Conservation (phyloP, 2,113 vertebrate genomes). For the Tamias sibiricus region DNA sequence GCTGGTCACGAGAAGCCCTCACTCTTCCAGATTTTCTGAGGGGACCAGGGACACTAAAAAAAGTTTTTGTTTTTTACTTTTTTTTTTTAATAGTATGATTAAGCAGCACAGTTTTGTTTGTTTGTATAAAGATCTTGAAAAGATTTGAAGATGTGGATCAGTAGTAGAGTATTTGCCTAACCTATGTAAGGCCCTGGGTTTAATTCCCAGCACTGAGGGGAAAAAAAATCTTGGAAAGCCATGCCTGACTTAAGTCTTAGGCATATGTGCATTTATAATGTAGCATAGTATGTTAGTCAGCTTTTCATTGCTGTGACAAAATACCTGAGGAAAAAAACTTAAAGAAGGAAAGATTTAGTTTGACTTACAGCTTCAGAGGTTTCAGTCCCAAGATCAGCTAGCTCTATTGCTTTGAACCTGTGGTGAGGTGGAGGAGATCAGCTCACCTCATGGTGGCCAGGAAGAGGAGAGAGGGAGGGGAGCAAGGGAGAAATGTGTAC, state of each 20-base stretch:
- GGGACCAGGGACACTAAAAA: background rate
- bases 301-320: background rate
- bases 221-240: background rate
- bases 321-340: background rate
- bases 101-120: background rate
- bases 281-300: background rate
- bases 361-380: background rate
- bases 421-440: background rate
- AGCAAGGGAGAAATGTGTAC: no score
- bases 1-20: background rate
- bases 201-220: background rate
- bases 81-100: background rate
- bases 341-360: background rate
- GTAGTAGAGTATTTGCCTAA: background rate
- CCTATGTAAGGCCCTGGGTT: background rate
- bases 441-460: background rate
- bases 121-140: slow-evolving; percentile 20
- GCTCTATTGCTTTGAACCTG: background rate
- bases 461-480: no score
- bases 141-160: background rate
- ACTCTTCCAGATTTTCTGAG: background rate
- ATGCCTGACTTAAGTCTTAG: background rate
- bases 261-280: background rate
- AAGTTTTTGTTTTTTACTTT: no score
- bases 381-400: background rate